Base-by-base conservation (phyloP, 1,140 invertebrate species). In the Drosophila nannoptera region DNA sequence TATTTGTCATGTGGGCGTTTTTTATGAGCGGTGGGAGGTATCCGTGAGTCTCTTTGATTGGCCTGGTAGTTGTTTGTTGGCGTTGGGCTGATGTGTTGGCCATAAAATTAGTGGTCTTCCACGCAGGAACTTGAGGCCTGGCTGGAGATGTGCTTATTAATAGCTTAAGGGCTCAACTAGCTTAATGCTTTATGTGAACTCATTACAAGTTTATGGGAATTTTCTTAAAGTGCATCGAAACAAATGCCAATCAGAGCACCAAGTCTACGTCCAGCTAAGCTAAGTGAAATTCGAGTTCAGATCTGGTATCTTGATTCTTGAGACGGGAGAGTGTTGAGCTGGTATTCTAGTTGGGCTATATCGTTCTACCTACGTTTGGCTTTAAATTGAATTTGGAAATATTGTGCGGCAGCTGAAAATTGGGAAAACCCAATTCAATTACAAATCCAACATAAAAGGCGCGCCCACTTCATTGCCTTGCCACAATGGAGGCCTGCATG, bases 31-130 rank as follows among this genome's bases (percentile, higher is more conserved):
- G 48, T 68, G 52, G 73, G 36, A 73, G 53, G 66, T 73, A 14
- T 32, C 3, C 33, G 9, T 32, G 35, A 35, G 43, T 7, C 40
- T 31, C 29, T 11, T 84, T 83, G 78, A 83, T 83, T 83, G 80
- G 78, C 80, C 75, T 83, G 65, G 55, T 66, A 64, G 78, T 83
- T 83, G 78, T 69, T 75, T 62, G 71, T 59, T 69, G 71, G 65
- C 66, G 69, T 60, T 60, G 64, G 67, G 43, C 74, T 81, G 78
- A 82, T 82, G 78, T 74, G 55, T 63, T 53, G 49, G 46, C 76
- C 78, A 75, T 84, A 73, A 84, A 83, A 83, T 83, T 83, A 78
- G 80, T 69, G 56, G 62, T 54, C 75, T 42, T 58, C 40, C 69
- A 12, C 46, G 14, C 6, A 14, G 50, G 36, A 45, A 16, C 35